These are phyloP conservation scores for Limosa lapponica DNA, from an alignment of 2,797 vertebrate genomes.

Conservation along the genomic window DNA sequence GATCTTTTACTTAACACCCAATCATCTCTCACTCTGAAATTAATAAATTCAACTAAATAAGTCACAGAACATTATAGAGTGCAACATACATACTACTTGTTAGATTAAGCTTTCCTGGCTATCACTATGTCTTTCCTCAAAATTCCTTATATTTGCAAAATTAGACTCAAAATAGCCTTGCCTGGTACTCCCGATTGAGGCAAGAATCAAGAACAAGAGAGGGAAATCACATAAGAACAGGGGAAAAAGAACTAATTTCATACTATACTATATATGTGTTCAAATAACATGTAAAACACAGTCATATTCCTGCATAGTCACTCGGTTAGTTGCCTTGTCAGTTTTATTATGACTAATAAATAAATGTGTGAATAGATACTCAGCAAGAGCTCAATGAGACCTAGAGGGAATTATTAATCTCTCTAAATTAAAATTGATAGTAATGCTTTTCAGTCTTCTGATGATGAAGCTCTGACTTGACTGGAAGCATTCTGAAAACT, in stretches of 20 bases:
- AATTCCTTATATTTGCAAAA: neutral
- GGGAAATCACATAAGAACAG: neutral
- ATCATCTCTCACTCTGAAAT: neutral
- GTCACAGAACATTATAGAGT: neutral
- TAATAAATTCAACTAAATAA: neutral
- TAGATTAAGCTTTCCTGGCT: neutral
- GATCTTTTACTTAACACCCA: neutral
- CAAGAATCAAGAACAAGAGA: neutral
- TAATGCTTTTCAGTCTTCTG: neutral
- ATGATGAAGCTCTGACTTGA: neutral
- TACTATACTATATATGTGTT: neutral
- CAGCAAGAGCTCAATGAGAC: neutral
- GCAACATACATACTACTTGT: neutral
- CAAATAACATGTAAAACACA: neutral
- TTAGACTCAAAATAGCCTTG: neutral
- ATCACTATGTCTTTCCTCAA: neutral
- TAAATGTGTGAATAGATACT: neutral
- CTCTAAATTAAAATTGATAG: neutral
- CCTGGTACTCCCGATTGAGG: neutral
- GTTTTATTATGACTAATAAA: neutral
- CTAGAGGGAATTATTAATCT: neutral
- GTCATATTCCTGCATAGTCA: neutral
- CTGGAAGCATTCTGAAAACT: neutral
- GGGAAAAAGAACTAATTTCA: neutral
- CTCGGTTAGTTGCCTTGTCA: neutral